Conservation (phyloP, 1,140 invertebrate species). For the Ptiloglossa arizonensis region DNA sequence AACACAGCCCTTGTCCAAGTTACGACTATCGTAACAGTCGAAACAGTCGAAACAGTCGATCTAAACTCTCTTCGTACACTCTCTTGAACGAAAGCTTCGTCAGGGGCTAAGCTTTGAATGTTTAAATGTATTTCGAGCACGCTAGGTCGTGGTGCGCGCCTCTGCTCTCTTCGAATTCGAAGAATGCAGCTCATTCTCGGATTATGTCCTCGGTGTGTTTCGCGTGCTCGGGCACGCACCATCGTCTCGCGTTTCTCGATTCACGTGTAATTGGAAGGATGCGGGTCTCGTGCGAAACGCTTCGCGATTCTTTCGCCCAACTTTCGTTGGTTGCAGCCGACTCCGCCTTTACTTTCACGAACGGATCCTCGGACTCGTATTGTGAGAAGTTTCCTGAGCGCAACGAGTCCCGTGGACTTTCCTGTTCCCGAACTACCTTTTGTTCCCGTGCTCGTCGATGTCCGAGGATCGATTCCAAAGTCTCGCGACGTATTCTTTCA, state of each 20-base stretch:
- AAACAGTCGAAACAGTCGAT: neutral
- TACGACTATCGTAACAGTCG: too few species aligned
- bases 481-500: conserved; percentile 1
- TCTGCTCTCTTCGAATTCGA: conserved; percentile 25
- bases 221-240: conserved; percentile 44
- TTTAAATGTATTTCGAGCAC: neutral
- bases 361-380: too few species aligned
- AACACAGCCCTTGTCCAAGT: too few species aligned
- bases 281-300: neutral
- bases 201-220: conserved; percentile 34
- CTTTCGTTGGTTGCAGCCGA: too few species aligned
- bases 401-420: neutral
- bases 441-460: neutral
- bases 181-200: conserved; percentile 39
- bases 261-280: conserved; percentile 47
- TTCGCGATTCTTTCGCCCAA: conserved; percentile 31
- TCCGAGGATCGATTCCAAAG: neutral
- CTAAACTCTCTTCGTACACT: neutral
- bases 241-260: conserved; percentile 29
- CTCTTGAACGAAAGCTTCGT: neutral
- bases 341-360: neutral
- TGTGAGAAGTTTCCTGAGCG: neutral
- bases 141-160: too few species aligned
- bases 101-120: neutral
- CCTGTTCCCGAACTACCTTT: neutral